A percentile compares a stretch with the other conserved stretches of the same genome.
These are phyloP conservation scores for Ophiothrix spiculata DNA, from an alignment of 35 echinoderm and acorn worm species.

Conservation along the genomic window DNA sequence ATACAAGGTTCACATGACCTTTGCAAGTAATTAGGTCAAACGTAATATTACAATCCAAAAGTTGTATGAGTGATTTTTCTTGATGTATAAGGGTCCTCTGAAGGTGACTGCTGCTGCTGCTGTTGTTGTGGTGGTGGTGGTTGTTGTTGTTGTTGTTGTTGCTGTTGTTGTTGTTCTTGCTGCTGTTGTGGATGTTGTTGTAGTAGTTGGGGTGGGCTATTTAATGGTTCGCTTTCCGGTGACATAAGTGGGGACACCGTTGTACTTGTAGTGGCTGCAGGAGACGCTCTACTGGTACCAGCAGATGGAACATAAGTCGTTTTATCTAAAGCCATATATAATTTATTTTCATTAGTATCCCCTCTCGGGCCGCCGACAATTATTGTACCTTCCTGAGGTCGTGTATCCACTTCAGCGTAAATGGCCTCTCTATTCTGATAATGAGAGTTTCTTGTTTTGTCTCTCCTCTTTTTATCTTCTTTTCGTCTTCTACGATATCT, in stretches of 20 bases:
- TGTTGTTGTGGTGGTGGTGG: too few species aligned
- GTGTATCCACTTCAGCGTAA: background rate
- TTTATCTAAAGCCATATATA: background rate
- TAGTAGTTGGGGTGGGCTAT: background rate
- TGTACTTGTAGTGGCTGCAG: too few species aligned
- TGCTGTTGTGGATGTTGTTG: too few species aligned
- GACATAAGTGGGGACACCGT: too few species aligned
- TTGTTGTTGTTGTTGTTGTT: too few species aligned
- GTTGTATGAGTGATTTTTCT: background rate
- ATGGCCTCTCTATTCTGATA: background rate
- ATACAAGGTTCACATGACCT: too few species aligned
- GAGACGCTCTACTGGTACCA: background rate
- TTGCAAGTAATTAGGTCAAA: too few species aligned
- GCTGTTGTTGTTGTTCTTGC: too few species aligned
- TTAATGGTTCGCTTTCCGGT: background rate
- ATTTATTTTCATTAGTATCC: background rate
- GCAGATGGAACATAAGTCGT: background rate
- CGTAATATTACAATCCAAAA: background rate
- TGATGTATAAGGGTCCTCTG: background rate
- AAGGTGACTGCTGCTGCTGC: too few species aligned
- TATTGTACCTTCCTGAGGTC: too few species aligned
- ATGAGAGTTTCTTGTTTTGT: background rate
- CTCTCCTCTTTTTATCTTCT: background rate
- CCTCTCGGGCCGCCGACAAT: too few species aligned
- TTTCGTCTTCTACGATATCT: background rate